A percentile compares a stretch with the other conserved stretches of the same genome.
Conservation (phyloP, 1,140 invertebrate genomes). For the Antheraea pernyi region DNA sequence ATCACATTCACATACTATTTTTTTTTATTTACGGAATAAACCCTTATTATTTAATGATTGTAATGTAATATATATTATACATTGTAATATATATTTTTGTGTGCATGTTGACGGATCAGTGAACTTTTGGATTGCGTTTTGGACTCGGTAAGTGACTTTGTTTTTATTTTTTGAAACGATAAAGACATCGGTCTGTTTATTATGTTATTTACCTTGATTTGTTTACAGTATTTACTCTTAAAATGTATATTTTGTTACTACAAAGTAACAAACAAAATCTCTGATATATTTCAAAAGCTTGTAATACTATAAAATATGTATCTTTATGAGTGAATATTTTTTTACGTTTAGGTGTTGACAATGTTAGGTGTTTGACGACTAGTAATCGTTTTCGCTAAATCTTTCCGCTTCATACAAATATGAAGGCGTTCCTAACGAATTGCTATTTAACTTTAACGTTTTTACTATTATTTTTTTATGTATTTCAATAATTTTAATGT, state of each 20-base stretch:
- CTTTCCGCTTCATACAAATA: no score
- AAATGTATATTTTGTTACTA: background rate
- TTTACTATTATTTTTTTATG: no score
- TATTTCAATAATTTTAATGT: no score
- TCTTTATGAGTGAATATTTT: background rate
- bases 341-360: background rate
- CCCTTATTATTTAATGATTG: slow-evolving; percentile 1
- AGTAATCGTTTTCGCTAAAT: no score
- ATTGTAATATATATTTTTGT: slow-evolving; percentile 40
- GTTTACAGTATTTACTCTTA: background rate
- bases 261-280: background rate
- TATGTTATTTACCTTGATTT: background rate
- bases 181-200: background rate
- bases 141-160: slow-evolving; percentile 58
- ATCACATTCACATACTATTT: background rate
- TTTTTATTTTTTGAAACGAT: slow-evolving; percentile 6
- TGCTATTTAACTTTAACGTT: no score
- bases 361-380: background rate
- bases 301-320: background rate
- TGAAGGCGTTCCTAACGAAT: no score
- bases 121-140: slow-evolving; percentile 72
- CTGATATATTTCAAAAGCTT: background rate
- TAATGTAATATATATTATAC: slow-evolving; percentile 28
- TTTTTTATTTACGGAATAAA: slow-evolving; percentile 14
- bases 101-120: slow-evolving; percentile 57